phyloP scores from a whole-genome alignment of 2,797 vertebrate species.

The Siniperca obscura region DNA sequence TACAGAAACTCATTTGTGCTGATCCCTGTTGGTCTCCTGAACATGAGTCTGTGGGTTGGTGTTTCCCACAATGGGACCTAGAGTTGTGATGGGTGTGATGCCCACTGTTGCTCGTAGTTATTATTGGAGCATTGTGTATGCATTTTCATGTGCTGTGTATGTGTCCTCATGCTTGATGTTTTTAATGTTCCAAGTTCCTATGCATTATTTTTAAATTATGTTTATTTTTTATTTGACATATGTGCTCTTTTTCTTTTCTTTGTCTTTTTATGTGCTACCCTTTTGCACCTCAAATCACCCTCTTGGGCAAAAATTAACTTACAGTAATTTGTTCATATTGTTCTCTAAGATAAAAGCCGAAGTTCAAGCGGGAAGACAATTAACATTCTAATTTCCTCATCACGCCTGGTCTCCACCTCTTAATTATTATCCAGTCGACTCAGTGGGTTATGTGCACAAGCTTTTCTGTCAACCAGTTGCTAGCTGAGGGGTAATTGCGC shows the following conservation, averaged over 20 bases:
- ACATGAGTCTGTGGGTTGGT: constrained; percentile 31
- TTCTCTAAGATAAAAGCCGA: constrained; percentile 4
- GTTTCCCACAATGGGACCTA: constrained; percentile 30
- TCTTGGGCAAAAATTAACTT: not conserved
- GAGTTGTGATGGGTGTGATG: constrained; percentile 7
- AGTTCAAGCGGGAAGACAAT: constrained; percentile 36
- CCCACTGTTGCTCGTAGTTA: not conserved
- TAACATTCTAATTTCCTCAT: constrained; percentile 32
- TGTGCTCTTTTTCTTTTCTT: constrained; percentile 13
- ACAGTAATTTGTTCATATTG: not conserved
- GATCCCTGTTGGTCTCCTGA: constrained; percentile 38
- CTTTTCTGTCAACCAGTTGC: constrained; percentile 26
- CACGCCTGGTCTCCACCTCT: constrained; percentile 33
- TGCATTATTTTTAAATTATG: not conserved
- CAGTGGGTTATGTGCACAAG: constrained; percentile 17
- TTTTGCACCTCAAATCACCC: constrained; percentile 1
- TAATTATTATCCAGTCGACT: constrained; percentile 34
- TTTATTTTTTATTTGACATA: not conserved
- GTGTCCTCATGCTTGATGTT: not conserved
- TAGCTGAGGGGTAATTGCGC: constrained; percentile 1
- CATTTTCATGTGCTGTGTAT: not conserved
- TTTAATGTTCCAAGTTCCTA: too few relatives aligned
- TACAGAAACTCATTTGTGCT: constrained; percentile 50
- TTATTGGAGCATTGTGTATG: constrained; percentile 4
- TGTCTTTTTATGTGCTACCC: not conserved